Base-by-base conservation (phyloP, 2,113 vertebrate species). In the Prunella fulvescens region DNA sequence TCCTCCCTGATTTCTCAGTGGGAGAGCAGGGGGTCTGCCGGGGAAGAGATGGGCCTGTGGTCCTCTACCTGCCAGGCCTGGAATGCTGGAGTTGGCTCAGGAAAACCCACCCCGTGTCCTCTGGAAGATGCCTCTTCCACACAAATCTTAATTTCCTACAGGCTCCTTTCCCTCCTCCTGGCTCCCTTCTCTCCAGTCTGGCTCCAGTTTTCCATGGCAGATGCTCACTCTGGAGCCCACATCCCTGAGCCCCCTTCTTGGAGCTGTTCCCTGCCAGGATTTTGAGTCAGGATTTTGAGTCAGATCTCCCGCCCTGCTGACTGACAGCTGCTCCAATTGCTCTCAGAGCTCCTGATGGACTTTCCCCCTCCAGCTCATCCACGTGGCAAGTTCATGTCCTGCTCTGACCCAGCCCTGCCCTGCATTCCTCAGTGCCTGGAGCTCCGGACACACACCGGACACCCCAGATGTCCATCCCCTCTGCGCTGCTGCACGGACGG, bases 401-500 rank as follows among this genome's bases (percentile, higher is more conserved):
- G 47, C 72, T 76, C 35, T 0, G 28, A 69, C 37, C 26, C 29
- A 24, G n/a, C 53, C 51, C 29, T 39, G 33, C 11, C 61, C 56
- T 62, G 44, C 16, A 9, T 70, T 73, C 58, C 56, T 1, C 3
- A 31, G 50, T 19, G 19, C 40, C 47, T 2, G 29, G 19, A 56
- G 62, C 53, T 72, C 6, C 1, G 0, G 9, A 26, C 33, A 13
- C 25, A 6, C 50, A 20, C 3, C 28, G 8, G 11, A 37, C n/a
- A 25, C 7, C 40, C 29, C 6, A 12, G 26, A 10, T 33, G 35
- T 60, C 72, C 56, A 37, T 45, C 47, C 31, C 16, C 12, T 5
- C 45, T 40, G 35, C 0, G 0, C 19, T 37, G 71, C 5, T 20
- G 57, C 54, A 1, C 1, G 2, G 47, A 80, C 33, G 14, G 10